These are phyloP conservation scores for Agrotis clavis DNA, from an alignment of 2,888 invertebrate species.

Conservation along the genomic window DNA sequence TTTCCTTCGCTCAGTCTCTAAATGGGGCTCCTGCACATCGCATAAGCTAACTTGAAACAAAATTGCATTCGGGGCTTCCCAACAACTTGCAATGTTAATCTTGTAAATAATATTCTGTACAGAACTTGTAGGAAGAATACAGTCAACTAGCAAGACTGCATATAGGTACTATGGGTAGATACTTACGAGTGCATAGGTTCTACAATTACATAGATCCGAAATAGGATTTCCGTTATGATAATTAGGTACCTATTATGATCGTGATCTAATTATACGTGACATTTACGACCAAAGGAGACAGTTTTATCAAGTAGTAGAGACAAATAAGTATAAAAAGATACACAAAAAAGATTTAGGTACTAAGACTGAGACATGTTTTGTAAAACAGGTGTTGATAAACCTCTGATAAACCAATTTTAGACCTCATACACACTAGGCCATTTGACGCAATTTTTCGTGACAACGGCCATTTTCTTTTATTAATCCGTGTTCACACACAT, in stretches of 20 bases:
- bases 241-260: constrained; percentile 30
- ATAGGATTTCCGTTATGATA: constrained; percentile 33
- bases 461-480: too few relatives aligned
- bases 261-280: constrained; percentile 11
- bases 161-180: neutral
- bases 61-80: neutral
- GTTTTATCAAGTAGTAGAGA: neutral
- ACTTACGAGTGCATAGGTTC: neutral
- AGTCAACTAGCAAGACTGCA: constrained; percentile 21
- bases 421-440: too few relatives aligned
- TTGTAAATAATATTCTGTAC: constrained; percentile 28
- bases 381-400: too few relatives aligned
- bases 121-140: constrained; percentile 16
- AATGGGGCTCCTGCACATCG: neutral
- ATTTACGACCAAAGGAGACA: neutral
- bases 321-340: too few relatives aligned
- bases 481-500: too few relatives aligned
- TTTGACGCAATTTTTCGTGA: too few relatives aligned
- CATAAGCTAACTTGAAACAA: neutral
- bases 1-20: neutral
- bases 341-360: too few relatives aligned
- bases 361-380: neutral
- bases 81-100: constrained; percentile 5
- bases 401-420: too few relatives aligned
- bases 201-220: constrained; percentile 2